Conservation (phyloP, 2,888 invertebrate species). For the Tetropium fuscum region DNA sequence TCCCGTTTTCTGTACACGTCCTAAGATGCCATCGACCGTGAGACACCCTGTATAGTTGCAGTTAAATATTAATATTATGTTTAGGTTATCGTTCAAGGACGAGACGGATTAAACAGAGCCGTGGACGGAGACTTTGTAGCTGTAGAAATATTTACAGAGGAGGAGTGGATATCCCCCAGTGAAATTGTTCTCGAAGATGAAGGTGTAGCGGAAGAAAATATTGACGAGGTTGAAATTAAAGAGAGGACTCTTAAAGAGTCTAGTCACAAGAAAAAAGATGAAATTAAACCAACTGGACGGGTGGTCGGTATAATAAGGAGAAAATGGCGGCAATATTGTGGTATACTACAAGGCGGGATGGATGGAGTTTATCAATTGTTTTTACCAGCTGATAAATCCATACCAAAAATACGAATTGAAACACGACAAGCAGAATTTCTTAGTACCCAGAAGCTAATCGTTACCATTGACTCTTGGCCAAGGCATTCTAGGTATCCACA, state of each 20-base stretch:
- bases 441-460: slow-evolving; percentile 88
- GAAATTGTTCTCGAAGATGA: slow-evolving; percentile 86
- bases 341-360: slow-evolving; percentile 86
- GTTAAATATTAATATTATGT: too few species aligned
- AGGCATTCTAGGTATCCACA: slow-evolving; percentile 91
- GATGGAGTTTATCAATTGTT: slow-evolving; percentile 85
- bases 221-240: slow-evolving; percentile 76
- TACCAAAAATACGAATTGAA: slow-evolving; percentile 96
- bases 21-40: too few species aligned
- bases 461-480: slow-evolving; percentile 98
- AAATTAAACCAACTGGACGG: slow-evolving; percentile 73
- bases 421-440: slow-evolving; percentile 90
- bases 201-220: slow-evolving; percentile 72
- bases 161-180: slow-evolving; percentile 92
- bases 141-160: slow-evolving; percentile 87
- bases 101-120: slow-evolving; percentile 88
- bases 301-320: slow-evolving; percentile 96
- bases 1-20: too few species aligned
- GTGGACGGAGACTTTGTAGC: slow-evolving; percentile 96
- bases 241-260: slow-evolving; percentile 59
- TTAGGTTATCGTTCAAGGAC: slow-evolving; percentile 87
- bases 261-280: slow-evolving; percentile 46
- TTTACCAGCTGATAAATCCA: slow-evolving; percentile 92
- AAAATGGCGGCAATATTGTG: slow-evolving; percentile 99
- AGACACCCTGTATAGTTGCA: too few species aligned